Conservation (phyloP, 2,113 vertebrate genomes). For the Macquaria australasica region DNA sequence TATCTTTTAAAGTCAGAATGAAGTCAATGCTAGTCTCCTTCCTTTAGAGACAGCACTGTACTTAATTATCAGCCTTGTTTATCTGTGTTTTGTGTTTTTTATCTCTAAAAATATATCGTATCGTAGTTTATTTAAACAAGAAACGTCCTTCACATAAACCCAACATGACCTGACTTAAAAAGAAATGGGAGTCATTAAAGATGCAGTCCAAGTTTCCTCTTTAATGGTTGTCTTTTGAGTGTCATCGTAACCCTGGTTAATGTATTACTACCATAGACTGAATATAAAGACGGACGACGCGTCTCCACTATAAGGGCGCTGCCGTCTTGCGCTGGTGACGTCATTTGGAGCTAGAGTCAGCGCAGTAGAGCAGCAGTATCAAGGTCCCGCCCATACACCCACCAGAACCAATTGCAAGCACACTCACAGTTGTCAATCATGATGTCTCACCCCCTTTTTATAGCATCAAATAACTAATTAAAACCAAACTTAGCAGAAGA, state of each 20-base stretch:
- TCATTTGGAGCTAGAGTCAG: too few relatives aligned
- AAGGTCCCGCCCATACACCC: too few relatives aligned
- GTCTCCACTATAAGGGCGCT: too few relatives aligned
- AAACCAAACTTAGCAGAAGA: too few relatives aligned
- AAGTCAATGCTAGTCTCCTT: constrained; percentile 24
- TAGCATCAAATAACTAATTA: too few relatives aligned
- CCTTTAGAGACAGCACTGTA: too few relatives aligned
- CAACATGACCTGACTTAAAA: neutral
- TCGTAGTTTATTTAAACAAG: neutral
- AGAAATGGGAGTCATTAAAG: neutral
- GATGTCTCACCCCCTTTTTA: too few relatives aligned
- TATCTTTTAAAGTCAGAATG: constrained; percentile 45
- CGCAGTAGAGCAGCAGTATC: too few relatives aligned
- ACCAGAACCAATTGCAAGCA: too few relatives aligned
- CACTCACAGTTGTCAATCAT: too few relatives aligned
- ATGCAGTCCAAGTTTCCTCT: neutral
- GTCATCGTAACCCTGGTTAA: neutral
- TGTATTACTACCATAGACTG: neutral
- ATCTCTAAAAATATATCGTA: neutral
- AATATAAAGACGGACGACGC: too few relatives aligned
- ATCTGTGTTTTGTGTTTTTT: neutral
- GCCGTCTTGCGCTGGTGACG: too few relatives aligned
- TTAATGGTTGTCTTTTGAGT: neutral
- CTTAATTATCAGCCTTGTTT: neutral
- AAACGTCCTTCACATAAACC: neutral